Conservation (phyloP, 2,797 vertebrate species). For the Acomys russatus region DNA sequence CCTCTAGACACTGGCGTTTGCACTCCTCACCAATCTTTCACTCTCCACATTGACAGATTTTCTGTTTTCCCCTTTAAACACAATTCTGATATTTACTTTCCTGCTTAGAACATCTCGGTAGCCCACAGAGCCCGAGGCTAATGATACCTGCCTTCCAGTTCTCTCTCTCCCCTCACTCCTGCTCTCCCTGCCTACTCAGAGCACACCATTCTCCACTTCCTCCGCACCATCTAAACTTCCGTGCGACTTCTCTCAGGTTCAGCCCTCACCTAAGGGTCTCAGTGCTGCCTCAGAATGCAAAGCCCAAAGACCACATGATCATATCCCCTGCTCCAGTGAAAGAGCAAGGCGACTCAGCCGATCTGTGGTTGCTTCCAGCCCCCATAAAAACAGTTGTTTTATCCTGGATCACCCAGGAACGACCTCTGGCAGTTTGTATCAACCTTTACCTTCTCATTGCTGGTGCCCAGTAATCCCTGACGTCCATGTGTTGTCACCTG, state of each 20-base stretch:
- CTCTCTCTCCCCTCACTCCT: neutral
- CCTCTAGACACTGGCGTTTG: neutral
- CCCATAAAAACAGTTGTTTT: neutral
- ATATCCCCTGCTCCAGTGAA: neutral
- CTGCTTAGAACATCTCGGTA: conserved; percentile 26
- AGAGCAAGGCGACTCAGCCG: neutral
- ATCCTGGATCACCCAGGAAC: neutral
- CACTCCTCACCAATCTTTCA: neutral
- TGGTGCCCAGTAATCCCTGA: neutral
- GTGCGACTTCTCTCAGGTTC: neutral
- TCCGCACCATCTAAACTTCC: neutral
- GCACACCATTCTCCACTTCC: conserved; percentile 27
- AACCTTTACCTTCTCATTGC: neutral
- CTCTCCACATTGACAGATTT: neutral
- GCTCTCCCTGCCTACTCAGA: neutral
- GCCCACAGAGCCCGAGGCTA: neutral
- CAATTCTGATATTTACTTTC: conserved; percentile 16
- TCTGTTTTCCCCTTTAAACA: neutral
- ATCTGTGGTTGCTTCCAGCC: neutral
- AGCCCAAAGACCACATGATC: neutral
- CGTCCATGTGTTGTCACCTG: neutral
- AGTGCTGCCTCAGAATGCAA: neutral
- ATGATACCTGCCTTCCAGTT: neutral
- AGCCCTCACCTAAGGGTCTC: neutral
- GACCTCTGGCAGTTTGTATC: neutral